phyloP scores from a whole-genome alignment of 2,113 vertebrate genomes.

The Cyphomyrus discorhynchus region DNA sequence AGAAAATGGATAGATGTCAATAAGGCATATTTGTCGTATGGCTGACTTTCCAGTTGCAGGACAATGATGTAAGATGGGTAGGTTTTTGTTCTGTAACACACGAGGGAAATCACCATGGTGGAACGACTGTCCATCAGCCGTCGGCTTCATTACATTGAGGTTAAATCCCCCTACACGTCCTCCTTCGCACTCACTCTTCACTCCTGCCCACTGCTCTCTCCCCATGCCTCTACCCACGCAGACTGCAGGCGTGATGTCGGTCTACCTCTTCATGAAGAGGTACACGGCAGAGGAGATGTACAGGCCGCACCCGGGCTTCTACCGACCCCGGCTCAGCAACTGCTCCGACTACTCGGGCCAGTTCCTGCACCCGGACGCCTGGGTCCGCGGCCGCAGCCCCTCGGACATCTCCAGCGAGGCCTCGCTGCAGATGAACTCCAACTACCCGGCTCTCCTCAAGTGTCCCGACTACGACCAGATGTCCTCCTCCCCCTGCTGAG shows the following conservation, averaged over 20 bases:
- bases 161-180: background rate
- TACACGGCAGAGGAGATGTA: slow-evolving; percentile 83
- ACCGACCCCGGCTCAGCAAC: slow-evolving; percentile 83
- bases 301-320: slow-evolving; percentile 75
- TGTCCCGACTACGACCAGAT: slow-evolving; percentile 84
- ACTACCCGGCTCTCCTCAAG: slow-evolving; percentile 81
- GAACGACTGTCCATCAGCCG: background rate
- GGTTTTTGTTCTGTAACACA: background rate
- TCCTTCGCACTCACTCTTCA: background rate
- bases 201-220: background rate
- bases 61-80: background rate
- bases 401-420: slow-evolving; percentile 83
- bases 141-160: background rate
- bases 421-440: slow-evolving; percentile 81
- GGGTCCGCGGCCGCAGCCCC: slow-evolving; percentile 74
- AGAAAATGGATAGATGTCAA: background rate
- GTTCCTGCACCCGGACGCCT: slow-evolving; percentile 79
- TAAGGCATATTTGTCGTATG: background rate
- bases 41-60: background rate
- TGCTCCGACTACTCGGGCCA: slow-evolving; percentile 86
- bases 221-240: slow-evolving; percentile 35
- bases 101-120: background rate
- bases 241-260: slow-evolving; percentile 83
- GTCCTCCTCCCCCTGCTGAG: slow-evolving; percentile 87
- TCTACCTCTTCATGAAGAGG: slow-evolving; percentile 88